Conservation (phyloP, 2,888 invertebrate genomes). For the Drosophila differens region DNA sequence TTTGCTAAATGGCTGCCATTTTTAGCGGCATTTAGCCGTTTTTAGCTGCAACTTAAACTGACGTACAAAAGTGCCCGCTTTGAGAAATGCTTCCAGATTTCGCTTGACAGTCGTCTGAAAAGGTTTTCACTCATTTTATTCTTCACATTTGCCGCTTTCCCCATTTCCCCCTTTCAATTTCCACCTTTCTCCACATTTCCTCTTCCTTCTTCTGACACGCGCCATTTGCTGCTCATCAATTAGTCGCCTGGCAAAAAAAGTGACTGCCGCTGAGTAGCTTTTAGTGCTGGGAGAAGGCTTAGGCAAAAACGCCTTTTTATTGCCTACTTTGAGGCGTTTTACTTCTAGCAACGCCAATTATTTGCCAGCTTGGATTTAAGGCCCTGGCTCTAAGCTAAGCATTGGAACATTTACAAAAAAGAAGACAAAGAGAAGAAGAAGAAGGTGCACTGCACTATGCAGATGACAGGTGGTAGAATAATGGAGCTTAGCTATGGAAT, state of each 20-base stretch:
- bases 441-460: slow-evolving; percentile 15
- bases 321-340: slow-evolving; percentile 59
- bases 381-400: slow-evolving; percentile 27
- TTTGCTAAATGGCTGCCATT: slow-evolving; percentile 47
- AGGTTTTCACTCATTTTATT: slow-evolving; percentile 12
- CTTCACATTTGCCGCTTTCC: slow-evolving; percentile 2
- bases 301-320: slow-evolving; percentile 47
- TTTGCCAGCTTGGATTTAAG: slow-evolving; percentile 45
- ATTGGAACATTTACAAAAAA: slow-evolving; percentile 4
- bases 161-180: background rate
- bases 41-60: slow-evolving; percentile 68
- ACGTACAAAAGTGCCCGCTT: slow-evolving; percentile 20
- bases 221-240: slow-evolving; percentile 73
- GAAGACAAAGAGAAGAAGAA: background rate
- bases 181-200: background rate
- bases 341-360: slow-evolving; percentile 46
- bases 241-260: slow-evolving; percentile 52
- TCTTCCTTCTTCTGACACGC: slow-evolving; percentile 16
- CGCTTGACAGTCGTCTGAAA: slow-evolving; percentile 34
- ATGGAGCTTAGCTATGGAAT: slow-evolving; percentile 11
- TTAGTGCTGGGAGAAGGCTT: slow-evolving; percentile 70
- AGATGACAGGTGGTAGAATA: slow-evolving; percentile 40
- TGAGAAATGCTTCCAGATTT: slow-evolving; percentile 43
- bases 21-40: slow-evolving; percentile 18
- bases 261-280: slow-evolving; percentile 64